These are phyloP conservation scores for Smutsia gigantea DNA, from an alignment of 2,797 vertebrate species.

Conservation along the genomic window DNA sequence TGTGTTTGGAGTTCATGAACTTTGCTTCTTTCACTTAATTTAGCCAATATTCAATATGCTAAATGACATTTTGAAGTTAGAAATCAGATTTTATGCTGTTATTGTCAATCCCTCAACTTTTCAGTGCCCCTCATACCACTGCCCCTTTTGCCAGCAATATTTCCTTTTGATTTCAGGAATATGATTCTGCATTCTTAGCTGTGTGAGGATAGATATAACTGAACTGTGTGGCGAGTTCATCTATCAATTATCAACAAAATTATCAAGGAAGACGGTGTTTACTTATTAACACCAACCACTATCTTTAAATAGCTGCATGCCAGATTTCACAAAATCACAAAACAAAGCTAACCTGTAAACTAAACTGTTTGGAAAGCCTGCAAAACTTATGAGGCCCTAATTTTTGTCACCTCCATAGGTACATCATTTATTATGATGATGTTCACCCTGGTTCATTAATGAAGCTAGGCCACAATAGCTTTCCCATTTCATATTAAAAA, in stretches of 20 bases:
- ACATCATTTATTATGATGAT: background rate
- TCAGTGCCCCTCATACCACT: background rate
- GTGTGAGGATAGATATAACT: background rate
- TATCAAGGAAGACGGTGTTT: background rate
- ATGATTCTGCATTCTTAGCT: background rate
- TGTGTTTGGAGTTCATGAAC: background rate
- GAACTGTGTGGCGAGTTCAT: background rate
- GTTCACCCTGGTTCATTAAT: accelerated
- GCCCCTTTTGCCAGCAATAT: background rate
- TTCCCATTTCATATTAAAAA: background rate
- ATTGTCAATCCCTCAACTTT: background rate
- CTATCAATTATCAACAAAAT: background rate
- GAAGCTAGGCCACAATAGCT: background rate
- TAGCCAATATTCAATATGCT: no score
- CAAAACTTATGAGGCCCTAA: background rate
- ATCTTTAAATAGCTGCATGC: background rate
- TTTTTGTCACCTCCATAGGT: background rate
- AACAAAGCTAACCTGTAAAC: background rate
- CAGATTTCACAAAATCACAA: background rate
- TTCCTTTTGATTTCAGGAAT: background rate
- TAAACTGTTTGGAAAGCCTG: background rate
- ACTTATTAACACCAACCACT: background rate
- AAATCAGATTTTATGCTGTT: background rate
- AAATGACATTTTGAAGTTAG: background rate
- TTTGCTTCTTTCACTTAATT: background rate